Evolutionary conservation across 2,113 vertebrate species (phyloP).

Genomic region (Aphelocoma coerulescens): DNA sequence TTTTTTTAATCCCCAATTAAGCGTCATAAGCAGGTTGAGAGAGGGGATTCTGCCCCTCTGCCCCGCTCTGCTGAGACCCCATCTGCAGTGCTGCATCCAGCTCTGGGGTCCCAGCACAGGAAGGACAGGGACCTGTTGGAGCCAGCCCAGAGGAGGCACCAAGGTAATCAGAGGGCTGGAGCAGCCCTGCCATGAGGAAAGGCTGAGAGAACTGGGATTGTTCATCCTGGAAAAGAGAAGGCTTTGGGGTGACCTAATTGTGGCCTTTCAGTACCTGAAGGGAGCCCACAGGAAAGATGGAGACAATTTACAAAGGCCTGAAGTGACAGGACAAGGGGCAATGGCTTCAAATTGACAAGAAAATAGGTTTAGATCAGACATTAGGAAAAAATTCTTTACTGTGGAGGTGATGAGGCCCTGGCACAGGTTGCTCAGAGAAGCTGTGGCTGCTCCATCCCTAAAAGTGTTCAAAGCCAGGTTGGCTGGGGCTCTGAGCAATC

Average conservation of each 20-base stretch:
- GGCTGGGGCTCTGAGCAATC: background rate
- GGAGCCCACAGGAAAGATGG: background rate
- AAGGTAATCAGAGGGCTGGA: background rate
- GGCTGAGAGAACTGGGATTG: rapidly evolving
- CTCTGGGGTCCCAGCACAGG: background rate
- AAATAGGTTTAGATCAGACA: background rate
- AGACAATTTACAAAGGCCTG: background rate
- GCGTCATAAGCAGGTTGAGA: background rate
- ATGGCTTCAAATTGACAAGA: background rate
- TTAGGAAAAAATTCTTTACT: background rate
- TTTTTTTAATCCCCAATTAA: background rate
- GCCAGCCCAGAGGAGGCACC: background rate
- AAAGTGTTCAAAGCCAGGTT: background rate
- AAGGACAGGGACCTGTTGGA: background rate
- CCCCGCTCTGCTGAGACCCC: background rate
- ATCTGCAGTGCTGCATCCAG: background rate
- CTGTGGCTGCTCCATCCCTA: background rate
- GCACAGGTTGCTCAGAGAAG: background rate
- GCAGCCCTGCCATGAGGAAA: background rate
- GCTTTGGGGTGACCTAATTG: background rate
- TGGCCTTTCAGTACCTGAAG: rapidly evolving
- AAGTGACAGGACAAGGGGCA: background rate
- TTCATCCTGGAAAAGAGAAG: rapidly evolving
- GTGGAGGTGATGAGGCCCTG: rapidly evolving
- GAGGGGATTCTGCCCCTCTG: background rate